Evolutionary conservation across 1,140 invertebrate genomes (phyloP).

Genomic region (Lordiphosa collinella): DNA sequence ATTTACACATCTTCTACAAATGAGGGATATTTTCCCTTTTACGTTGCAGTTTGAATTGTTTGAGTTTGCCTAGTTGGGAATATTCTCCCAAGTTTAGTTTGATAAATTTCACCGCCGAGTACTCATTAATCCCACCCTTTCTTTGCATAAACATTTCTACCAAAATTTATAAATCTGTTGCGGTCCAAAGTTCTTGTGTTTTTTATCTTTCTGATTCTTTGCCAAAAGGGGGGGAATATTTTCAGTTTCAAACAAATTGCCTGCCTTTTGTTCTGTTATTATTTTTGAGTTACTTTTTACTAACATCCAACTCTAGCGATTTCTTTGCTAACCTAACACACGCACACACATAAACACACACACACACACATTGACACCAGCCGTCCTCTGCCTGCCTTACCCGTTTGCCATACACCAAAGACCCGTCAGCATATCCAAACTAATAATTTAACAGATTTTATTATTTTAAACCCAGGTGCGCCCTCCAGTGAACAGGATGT

Average conservation of each 20-base stretch:
- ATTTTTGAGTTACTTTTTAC: constrained; percentile 14
- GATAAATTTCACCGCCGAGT: too few species aligned
- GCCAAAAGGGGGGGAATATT: background rate
- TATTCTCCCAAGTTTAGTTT: too few species aligned
- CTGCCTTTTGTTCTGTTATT: constrained; percentile 13
- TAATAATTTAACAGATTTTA: constrained; percentile 78
- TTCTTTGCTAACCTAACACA: constrained; percentile 2
- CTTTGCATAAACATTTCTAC: too few species aligned
- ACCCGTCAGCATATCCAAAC: constrained; percentile 46
- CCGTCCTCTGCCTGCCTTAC: constrained; percentile 36
- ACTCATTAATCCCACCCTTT: too few species aligned
- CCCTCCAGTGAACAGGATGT: constrained; percentile 86
- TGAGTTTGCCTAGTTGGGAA: too few species aligned
- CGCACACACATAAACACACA: constrained; percentile 14
- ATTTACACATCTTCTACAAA: too few species aligned
- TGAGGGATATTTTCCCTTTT: too few species aligned
- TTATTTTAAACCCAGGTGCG: constrained; percentile 82
- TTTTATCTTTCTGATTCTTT: too few species aligned
- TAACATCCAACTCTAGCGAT: constrained; percentile 11
- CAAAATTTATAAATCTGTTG: too few species aligned
- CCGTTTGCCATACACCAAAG: constrained; percentile 49
- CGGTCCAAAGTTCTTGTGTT: too few species aligned
- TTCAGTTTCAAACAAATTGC: constrained; percentile 3
- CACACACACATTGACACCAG: constrained; percentile 9
- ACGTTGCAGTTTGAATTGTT: too few species aligned